Conservation (phyloP, 1,140 invertebrate species). For the Stratiolaelaps scimitus region DNA sequence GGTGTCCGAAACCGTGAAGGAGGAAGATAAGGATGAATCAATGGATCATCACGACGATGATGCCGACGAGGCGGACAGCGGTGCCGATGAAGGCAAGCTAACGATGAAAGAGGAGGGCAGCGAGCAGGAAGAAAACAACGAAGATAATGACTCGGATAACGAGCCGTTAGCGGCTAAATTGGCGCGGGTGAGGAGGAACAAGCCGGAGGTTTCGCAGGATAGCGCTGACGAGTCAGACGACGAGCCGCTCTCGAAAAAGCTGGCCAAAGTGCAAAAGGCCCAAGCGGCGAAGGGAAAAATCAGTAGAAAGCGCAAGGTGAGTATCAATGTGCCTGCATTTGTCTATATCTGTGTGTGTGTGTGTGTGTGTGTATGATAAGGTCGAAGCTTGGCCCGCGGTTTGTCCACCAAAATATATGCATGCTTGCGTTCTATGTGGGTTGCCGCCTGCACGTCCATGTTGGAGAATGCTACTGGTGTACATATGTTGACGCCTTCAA, state of each 20-base stretch:
- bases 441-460: too few species aligned
- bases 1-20: conserved; percentile 5
- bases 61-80: background rate
- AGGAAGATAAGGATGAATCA: background rate
- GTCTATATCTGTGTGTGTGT: too few species aligned
- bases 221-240: conserved; percentile 21
- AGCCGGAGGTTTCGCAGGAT: background rate
- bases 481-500: too few species aligned
- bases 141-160: background rate
- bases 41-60: background rate
- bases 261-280: background rate
- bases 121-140: background rate
- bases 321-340: too few species aligned
- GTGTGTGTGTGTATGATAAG: too few species aligned
- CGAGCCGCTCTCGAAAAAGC: conserved; percentile 10
- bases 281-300: conserved; percentile 1
- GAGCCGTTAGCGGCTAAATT: conserved; percentile 13
- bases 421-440: too few species aligned
- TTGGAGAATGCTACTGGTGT: too few species aligned
- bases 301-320: background rate
- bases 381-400: too few species aligned
- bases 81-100: background rate
- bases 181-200: background rate
- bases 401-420: too few species aligned
- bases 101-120: background rate